phyloP scores from a whole-genome alignment of 1,140 invertebrate species.

The Rhizoglyphus robini region DNA sequence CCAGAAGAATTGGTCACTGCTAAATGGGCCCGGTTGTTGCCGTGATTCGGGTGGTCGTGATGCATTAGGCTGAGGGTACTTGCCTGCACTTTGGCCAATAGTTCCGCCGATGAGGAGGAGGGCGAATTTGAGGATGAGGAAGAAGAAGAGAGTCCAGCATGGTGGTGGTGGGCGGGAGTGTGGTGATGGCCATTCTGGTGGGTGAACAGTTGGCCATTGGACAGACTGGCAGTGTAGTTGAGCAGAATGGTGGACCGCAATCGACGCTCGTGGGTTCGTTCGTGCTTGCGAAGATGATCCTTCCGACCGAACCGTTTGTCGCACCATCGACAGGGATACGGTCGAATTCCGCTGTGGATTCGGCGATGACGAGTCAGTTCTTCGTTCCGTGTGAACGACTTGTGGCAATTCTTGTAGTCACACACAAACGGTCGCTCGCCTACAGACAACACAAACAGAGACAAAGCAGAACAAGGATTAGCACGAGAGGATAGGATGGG shows the following conservation, averaged over 20 bases:
- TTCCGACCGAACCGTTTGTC: conserved; percentile 75
- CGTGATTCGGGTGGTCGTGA: too few relatives aligned
- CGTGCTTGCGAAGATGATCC: conserved; percentile 43
- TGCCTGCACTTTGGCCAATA: too few relatives aligned
- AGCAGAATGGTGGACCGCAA: conserved; percentile 9
- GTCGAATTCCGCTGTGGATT: conserved; percentile 48
- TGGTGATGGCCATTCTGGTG: neutral
- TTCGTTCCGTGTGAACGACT: conserved; percentile 82
- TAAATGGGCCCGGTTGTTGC: too few relatives aligned
- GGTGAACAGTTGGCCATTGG: neutral
- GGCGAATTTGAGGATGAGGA: neutral
- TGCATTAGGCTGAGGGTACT: too few relatives aligned
- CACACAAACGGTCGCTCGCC: conserved; percentile 74
- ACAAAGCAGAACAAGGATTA: neutral
- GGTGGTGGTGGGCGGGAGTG: neutral
- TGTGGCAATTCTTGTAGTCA: conserved; percentile 63
- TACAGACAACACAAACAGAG: conserved; percentile 31
- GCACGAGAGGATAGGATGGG: neutral
- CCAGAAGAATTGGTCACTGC: too few relatives aligned
- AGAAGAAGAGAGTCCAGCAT: neutral
- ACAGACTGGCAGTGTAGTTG: neutral
- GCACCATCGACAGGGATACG: conserved; percentile 57
- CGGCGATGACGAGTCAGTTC: conserved; percentile 77
- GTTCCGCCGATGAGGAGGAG: neutral
- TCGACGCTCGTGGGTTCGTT: conserved; percentile 44